phyloP scores from a whole-genome alignment of 2,113 vertebrate genomes.

The Alethe diademata region DNA sequence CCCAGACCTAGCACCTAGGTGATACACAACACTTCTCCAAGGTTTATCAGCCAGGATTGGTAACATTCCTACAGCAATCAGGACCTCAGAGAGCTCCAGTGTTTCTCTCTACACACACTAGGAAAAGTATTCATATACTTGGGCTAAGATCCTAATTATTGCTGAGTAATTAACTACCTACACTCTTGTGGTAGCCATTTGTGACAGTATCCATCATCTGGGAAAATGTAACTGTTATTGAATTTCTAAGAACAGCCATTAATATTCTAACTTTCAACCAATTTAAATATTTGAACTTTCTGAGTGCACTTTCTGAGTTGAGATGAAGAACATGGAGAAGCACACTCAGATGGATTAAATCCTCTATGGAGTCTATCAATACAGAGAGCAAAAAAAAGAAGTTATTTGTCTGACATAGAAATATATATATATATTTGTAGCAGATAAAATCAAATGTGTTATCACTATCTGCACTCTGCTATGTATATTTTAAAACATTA shows the following conservation, averaged over 20 bases:
- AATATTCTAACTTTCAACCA: slow-evolving; percentile 50
- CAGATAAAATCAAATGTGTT: slow-evolving; percentile 66
- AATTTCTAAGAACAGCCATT: slow-evolving; percentile 23
- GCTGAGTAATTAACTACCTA: background rate
- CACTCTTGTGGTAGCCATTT: background rate
- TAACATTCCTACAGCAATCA: background rate
- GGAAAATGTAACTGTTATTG: background rate
- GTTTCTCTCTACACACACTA: background rate
- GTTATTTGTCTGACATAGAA: slow-evolving; percentile 56
- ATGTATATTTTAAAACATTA: slow-evolving; percentile 69
- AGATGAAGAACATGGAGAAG: slow-evolving; percentile 52
- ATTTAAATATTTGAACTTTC: slow-evolving; percentile 66
- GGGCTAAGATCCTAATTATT: background rate
- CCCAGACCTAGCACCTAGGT: background rate
- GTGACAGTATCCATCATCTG: background rate
- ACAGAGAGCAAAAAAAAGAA: slow-evolving; percentile 33
- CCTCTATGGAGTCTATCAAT: slow-evolving; percentile 48
- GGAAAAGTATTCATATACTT: background rate
- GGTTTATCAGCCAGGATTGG: background rate
- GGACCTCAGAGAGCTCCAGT: background rate
- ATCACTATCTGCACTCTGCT: slow-evolving; percentile 66
- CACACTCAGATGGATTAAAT: slow-evolving; percentile 33
- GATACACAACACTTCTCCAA: background rate
- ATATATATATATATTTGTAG: slow-evolving; percentile 19
- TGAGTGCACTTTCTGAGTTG: slow-evolving; percentile 6